phyloP scores from a whole-genome alignment of 2,797 vertebrate genomes.

The Channa striata region DNA sequence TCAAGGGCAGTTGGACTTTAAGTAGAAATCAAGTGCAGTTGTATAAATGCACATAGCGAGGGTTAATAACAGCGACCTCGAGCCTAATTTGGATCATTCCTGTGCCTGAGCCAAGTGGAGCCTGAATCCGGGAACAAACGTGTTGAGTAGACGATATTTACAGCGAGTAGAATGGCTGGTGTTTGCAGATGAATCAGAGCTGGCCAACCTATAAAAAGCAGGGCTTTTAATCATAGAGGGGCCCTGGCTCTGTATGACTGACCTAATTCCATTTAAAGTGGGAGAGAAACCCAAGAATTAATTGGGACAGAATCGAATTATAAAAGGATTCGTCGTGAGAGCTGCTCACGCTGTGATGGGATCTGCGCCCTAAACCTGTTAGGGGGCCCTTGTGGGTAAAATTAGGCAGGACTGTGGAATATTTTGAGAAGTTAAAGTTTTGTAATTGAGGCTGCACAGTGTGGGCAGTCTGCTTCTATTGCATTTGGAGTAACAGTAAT shows the following conservation, averaged over 20 bases:
- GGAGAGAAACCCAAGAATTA: conserved; percentile 72
- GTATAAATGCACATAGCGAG: conserved; percentile 20
- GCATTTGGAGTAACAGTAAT: neutral
- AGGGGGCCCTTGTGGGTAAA: conserved; percentile 21
- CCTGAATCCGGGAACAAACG: conserved; percentile 25
- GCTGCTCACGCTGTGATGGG: conserved; percentile 37
- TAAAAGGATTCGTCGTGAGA: conserved; percentile 61
- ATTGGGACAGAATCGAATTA: conserved; percentile 78
- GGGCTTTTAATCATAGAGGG: conserved; percentile 57
- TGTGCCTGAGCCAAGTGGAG: conserved; percentile 17
- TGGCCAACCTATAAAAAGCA: conserved; percentile 70
- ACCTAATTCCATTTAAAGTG: conserved; percentile 78
- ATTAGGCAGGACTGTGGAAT: conserved; percentile 15
- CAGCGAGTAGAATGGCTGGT: conserved; percentile 5
- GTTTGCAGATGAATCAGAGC: conserved; percentile 49
- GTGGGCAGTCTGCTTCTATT: no score
- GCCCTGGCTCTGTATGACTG: conserved; percentile 58
- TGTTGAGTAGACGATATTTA: conserved; percentile 64
- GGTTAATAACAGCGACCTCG: conserved; percentile 10
- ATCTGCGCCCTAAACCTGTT: conserved; percentile 38
- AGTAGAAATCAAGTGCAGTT: conserved; percentile 9
- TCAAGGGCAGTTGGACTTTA: conserved; percentile 5
- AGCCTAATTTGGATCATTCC: conserved; percentile 24
- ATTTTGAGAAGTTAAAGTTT: conserved; percentile 29
- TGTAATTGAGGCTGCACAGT: neutral